phyloP scores from a whole-genome alignment of 2,113 vertebrate species.

The Gasterosteus nipponicus region DNA sequence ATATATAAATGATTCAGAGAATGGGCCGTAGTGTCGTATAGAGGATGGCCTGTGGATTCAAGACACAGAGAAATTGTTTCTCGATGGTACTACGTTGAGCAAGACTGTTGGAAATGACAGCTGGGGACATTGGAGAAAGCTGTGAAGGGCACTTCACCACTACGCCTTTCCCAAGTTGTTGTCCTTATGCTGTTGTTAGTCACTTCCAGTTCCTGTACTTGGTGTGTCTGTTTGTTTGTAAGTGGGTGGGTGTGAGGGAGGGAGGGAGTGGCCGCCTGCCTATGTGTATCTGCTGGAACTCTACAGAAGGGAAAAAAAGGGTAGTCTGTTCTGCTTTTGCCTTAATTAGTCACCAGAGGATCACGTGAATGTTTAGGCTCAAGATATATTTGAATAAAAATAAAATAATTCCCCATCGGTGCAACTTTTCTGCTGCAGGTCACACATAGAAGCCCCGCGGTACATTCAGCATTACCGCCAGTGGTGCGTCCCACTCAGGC shows the following conservation, averaged over 20 bases:
- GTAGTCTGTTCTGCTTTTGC: constrained; percentile 31
- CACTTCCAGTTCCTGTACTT: constrained; percentile 38
- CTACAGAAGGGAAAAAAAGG: constrained; percentile 22
- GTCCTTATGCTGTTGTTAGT: constrained; percentile 41
- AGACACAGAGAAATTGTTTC: constrained; percentile 36
- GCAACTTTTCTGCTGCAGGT: constrained; percentile 46
- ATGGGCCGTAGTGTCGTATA: constrained; percentile 51
- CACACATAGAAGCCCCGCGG: constrained; percentile 49
- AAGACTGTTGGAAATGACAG: constrained; percentile 40
- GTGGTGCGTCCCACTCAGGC: too few relatives aligned
- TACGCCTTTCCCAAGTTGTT: constrained; percentile 30
- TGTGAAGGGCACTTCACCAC: constrained; percentile 8
- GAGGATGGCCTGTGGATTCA: constrained; percentile 61
- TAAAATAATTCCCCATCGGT: constrained; percentile 31
- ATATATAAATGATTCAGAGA: constrained; percentile 69
- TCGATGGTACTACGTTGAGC: constrained; percentile 18
- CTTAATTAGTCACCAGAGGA: constrained; percentile 65
- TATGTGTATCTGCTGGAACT: constrained; percentile 35
- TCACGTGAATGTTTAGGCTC: constrained; percentile 41
- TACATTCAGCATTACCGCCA: too few relatives aligned
- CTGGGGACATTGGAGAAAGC: constrained; percentile 25
- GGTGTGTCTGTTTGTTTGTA: constrained; percentile 28
- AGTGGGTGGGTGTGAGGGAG: not conserved
- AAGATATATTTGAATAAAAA: constrained; percentile 42
- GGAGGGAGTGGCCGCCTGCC: not conserved